phyloP scores from a whole-genome alignment of 2,113 vertebrate species.

The Catharus fuscescens region DNA sequence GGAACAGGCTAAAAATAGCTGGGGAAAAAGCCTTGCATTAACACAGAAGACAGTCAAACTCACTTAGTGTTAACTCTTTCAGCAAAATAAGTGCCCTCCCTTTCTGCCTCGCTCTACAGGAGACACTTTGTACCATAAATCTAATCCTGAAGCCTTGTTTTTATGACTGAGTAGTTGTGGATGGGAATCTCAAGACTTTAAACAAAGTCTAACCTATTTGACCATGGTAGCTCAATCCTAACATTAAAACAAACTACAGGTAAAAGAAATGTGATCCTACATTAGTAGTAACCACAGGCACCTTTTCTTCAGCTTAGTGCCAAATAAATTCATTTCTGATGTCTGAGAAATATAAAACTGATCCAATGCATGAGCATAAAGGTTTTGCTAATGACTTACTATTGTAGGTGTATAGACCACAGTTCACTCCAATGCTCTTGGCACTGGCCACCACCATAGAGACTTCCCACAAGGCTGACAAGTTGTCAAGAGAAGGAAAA shows the following conservation, averaged over 20 bases:
- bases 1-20: slow-evolving; percentile 53
- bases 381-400: neutral
- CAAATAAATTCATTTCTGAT: neutral
- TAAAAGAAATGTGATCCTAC: neutral
- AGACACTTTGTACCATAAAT: neutral
- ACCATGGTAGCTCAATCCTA: neutral
- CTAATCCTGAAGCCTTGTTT: neutral
- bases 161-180: neutral
- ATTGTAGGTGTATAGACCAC: neutral
- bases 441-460: neutral
- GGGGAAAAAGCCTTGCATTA: neutral
- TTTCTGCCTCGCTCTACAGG: neutral
- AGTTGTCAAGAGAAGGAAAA: neutral
- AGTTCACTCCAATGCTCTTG: neutral
- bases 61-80: neutral
- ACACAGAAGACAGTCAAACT: slow-evolving; percentile 10
- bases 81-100: neutral
- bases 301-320: neutral
- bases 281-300: neutral
- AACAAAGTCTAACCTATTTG: neutral
- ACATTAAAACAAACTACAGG: neutral
- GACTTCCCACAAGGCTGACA: neutral
- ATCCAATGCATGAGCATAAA: neutral
- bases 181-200: neutral
- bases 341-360: neutral